These are phyloP conservation scores for Gallinago paraguaiae DNA, from an alignment of 2,113 vertebrate species.

Conservation along the genomic window DNA sequence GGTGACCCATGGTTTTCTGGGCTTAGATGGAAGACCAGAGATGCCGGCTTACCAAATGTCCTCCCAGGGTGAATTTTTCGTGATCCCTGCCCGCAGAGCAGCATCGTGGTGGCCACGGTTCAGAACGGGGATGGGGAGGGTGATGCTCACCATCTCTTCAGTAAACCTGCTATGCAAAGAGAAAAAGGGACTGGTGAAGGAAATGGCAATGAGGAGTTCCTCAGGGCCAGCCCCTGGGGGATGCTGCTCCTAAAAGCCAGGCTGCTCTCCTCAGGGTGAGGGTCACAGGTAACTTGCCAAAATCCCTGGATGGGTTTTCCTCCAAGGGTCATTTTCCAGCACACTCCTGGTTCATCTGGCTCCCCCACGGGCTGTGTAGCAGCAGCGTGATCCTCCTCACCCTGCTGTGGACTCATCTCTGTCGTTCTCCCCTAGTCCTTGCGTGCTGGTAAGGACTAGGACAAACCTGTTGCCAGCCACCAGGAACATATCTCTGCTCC, in stretches of 20 bases:
- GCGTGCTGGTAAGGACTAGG: neutral
- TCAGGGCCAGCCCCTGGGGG: neutral
- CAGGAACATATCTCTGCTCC: neutral
- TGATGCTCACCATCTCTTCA: neutral
- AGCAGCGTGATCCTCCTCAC: neutral
- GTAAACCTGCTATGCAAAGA: neutral
- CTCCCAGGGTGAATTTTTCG: neutral
- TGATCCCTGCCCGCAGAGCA: rapidly evolving
- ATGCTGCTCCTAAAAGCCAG: neutral
- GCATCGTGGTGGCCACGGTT: neutral
- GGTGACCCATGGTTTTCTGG: neutral
- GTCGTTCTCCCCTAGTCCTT: neutral
- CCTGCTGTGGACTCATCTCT: neutral
- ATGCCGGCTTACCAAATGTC: neutral
- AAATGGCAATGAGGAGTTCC: neutral
- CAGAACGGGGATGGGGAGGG: neutral
- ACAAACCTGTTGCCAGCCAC: neutral
- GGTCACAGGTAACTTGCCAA: neutral
- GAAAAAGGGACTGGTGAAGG: neutral
- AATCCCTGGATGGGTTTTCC: neutral
- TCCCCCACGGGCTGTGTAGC: neutral
- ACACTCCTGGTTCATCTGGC: neutral
- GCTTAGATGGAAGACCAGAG: neutral
- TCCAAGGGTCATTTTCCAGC: neutral
- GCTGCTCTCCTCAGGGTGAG: neutral